Conservation (phyloP, 2,113 vertebrate species). For the Scophthalmus maximus region DNA sequence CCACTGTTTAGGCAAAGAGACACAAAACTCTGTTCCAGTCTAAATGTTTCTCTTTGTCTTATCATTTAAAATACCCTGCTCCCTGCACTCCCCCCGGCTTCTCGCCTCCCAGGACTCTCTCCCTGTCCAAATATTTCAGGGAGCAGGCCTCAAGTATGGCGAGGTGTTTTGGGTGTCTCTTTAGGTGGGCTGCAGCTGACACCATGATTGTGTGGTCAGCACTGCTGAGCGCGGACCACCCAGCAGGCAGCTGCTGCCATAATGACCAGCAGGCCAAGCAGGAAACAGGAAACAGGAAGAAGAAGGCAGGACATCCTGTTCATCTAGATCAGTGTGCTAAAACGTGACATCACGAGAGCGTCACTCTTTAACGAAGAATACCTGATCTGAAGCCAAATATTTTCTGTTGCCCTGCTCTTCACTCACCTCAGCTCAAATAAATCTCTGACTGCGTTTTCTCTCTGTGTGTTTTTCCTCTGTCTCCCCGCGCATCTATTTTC, state of each 20-base stretch:
- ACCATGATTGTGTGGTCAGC: constrained; percentile 76
- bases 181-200: constrained; percentile 78
- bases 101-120: constrained; percentile 61
- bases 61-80: constrained; percentile 65
- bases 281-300: constrained; percentile 82
- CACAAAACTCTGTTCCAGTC: constrained; percentile 45
- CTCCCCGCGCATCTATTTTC: constrained; percentile 65
- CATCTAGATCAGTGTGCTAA: constrained; percentile 73
- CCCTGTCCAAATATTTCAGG: constrained; percentile 79
- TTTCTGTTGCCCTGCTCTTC: constrained; percentile 20
- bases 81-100: constrained; percentile 71
- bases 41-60: constrained; percentile 78
- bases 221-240: constrained; percentile 75
- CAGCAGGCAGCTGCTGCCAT: constrained; percentile 76
- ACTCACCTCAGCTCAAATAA: constrained; percentile 40
- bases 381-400: constrained; percentile 37
- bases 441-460: constrained; percentile 39
- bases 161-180: constrained; percentile 77
- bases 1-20: constrained; percentile 69
- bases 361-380: constrained; percentile 48
- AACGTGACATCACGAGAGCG: constrained; percentile 66
- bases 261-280: constrained; percentile 71
- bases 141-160: constrained; percentile 75
- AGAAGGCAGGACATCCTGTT: constrained; percentile 80
- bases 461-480: constrained; percentile 51